These are phyloP conservation scores for Pseudomyrmex cubaensis DNA, from an alignment of 1,140 invertebrate genomes.

Conservation along the genomic window DNA sequence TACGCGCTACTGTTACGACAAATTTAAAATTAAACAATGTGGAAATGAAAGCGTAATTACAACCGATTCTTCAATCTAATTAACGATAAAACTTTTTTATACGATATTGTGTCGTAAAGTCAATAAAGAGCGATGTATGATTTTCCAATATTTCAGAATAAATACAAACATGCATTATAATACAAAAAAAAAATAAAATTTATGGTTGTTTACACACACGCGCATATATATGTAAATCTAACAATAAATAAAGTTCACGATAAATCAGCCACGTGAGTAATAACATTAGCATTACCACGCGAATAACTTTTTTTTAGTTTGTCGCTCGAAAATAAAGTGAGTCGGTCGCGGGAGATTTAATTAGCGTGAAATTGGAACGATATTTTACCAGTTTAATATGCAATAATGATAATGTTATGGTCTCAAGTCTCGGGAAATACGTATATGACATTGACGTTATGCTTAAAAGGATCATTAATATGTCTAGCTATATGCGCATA, in stretches of 20 bases:
- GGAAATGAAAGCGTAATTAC: too few relatives aligned
- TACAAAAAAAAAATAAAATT: neutral
- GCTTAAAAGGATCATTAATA: conserved; percentile 45
- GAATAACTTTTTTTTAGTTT: neutral
- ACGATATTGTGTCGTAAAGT: neutral
- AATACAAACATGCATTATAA: neutral
- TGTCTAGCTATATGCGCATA: conserved; percentile 8
- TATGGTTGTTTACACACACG: neutral
- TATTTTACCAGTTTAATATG: conserved; percentile 10
- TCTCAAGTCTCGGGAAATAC: neutral
- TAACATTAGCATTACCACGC: conserved; percentile 1
- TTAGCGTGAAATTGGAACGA: neutral
- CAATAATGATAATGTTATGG: conserved; percentile 25
- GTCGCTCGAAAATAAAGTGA: neutral
- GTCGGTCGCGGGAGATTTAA: neutral
- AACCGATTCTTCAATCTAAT: too few relatives aligned
- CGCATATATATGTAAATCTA: neutral
- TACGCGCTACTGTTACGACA: neutral
- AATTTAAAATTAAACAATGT: neutral
- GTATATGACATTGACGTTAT: conserved; percentile 4
- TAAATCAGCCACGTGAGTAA: neutral
- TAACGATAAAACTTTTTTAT: too few relatives aligned
- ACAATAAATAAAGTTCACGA: neutral
- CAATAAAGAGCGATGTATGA: neutral
- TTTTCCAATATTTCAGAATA: neutral